Evolutionary conservation across 30 jellyfish, hydroid and myxozoan genomes (phyloP), one percentile per base, ranked within the genome.

Genomic region (Calvadosia cruxmelitensis): DNA sequence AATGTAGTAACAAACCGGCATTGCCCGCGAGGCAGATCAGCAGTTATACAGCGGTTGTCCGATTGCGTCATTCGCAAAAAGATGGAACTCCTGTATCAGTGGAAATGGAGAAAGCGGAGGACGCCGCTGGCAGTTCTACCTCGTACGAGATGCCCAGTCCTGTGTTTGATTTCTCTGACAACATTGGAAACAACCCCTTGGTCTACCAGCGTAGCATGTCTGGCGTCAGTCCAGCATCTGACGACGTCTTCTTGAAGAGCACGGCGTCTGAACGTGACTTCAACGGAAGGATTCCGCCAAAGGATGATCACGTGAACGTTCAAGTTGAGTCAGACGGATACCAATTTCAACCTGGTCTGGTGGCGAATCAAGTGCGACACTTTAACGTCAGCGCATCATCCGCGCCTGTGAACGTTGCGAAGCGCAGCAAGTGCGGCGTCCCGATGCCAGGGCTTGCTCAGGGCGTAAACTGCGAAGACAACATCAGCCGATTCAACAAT

Each of bases 371-470:
- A 29, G 95, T 89, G 52, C 65, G 71, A 28, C 85, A 76, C 34
- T 78, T 89, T 34, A 75, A 82, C 10, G 57, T 5, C 80, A 72
- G 78, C 62, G 70, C 80, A 16, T 75, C 72, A 27, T 71, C 84
- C 51, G 31, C 75, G 27, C 87, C 94, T 2, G 94, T 73, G 62
- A 86, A 84, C 25, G 74, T 34, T 53, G 79, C 62, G 33, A 49
- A 73, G 30, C 32, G 23, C 5, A 63, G 68, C 3, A 57, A 42
- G 29, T 33, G 33, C 31, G 98, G 94, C 3, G 91, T 80, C 0
- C 94, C 98, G 34, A 53, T 89, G 82, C 93, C 98, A 28, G 98
- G 98, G 1, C 81, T 89, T 29, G 92, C 68, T 10, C 71, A 75
- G 50, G 90, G 93, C 0, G 87, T 74, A 2, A 79, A 74, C 36